Evolutionary conservation across 2,797 vertebrate genomes (phyloP).

Genomic region (Podargus strigoides): DNA sequence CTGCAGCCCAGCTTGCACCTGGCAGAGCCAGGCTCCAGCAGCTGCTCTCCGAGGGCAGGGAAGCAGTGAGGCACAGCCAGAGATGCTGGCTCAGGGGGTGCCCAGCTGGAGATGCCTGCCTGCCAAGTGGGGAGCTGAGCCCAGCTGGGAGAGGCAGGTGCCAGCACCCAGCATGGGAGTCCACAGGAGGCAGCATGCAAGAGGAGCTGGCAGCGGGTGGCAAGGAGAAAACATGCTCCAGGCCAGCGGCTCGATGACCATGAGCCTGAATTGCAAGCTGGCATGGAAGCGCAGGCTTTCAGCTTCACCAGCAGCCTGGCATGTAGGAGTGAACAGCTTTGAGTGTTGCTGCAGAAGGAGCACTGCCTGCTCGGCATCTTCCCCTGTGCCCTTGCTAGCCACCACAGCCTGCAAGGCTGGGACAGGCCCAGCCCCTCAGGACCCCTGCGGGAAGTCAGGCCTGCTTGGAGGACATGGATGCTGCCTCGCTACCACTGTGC

Average conservation of each 20-base stretch:
- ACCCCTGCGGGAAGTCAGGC: not conserved
- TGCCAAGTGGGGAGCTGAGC: constrained; percentile 5
- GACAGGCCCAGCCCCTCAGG: not conserved
- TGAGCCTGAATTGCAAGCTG: not conserved
- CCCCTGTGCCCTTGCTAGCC: fast-evolving
- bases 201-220: not conserved
- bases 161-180: not conserved
- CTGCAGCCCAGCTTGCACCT: not conserved
- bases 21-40: not conserved
- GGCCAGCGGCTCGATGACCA: not conserved
- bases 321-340: not conserved
- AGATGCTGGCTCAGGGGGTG: not conserved
- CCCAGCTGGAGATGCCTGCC: not conserved
- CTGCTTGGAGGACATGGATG: fast-evolving
- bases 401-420: not conserved
- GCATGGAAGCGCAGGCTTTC: not conserved
- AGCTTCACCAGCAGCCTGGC: not conserved
- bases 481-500: not conserved
- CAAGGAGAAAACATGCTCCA: not conserved
- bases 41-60: not conserved
- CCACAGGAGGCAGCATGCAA: not conserved
- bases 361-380: not conserved
- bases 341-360: not conserved
- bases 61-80: not conserved
- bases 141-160: not conserved